Conservation (phyloP, 2,113 vertebrate species). For the Lanius ludovicianus region DNA sequence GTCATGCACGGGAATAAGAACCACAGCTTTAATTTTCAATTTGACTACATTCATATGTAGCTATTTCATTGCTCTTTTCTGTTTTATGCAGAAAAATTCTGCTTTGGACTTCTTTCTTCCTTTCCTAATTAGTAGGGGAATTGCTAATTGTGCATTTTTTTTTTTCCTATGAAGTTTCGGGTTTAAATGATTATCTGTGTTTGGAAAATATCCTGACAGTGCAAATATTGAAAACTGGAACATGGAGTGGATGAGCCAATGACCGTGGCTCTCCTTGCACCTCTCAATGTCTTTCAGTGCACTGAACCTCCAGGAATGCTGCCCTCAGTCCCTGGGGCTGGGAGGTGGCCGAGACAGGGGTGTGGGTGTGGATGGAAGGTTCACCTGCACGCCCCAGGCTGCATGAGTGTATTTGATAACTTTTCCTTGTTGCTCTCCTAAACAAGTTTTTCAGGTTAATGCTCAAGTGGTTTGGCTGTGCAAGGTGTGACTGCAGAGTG, state of each 20-base stretch:
- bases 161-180: not conserved
- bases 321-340: fast-evolving
- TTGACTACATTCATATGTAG: not conserved
- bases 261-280: not conserved
- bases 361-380: not conserved
- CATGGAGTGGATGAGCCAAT: not conserved
- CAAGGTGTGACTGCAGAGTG: not conserved
- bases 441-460: constrained; percentile 29
- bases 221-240: not conserved
- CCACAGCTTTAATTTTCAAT: not conserved
- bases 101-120: not conserved
- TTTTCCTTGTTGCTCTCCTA: not conserved
- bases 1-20: not conserved
- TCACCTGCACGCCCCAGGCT: not conserved
- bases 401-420: not conserved
- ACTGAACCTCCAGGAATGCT: not conserved
- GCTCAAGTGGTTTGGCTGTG: not conserved
- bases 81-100: not conserved
- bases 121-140: not conserved
- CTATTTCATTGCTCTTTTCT: not conserved
- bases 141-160: not conserved
- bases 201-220: not conserved
- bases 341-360: not conserved
- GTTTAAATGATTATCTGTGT: not conserved
- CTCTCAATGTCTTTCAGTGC: fast-evolving